Conservation (phyloP, 1,140 invertebrate species). For the Drosophila burlai region DNA sequence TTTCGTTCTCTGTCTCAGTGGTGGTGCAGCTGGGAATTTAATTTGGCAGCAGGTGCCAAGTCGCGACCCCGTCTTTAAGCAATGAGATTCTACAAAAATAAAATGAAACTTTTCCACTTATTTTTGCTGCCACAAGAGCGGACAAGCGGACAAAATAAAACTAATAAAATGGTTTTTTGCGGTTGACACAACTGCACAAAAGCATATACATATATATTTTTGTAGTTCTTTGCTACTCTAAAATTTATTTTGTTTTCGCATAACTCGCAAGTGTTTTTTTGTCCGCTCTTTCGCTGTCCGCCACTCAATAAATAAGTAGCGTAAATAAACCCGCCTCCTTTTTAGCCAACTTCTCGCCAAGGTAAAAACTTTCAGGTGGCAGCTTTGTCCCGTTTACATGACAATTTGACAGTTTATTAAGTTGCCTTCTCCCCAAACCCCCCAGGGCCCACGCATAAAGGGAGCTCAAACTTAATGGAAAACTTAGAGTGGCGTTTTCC, state of each 20-base stretch:
- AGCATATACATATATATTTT: not conserved
- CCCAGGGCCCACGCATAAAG: not conserved
- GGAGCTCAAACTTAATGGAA: slow-evolving; percentile 17
- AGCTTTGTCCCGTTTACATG: slow-evolving; percentile 64
- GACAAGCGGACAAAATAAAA: slow-evolving; percentile 15
- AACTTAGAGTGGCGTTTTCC: slow-evolving; percentile 24
- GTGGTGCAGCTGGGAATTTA: slow-evolving; percentile 47
- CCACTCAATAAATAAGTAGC: slow-evolving; percentile 79
- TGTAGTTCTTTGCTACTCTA: slow-evolving; percentile 48
- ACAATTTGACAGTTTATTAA: slow-evolving; percentile 74
- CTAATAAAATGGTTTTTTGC: slow-evolving; percentile 48
- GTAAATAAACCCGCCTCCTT: slow-evolving; percentile 58
- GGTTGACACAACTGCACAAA: slow-evolving; percentile 50
- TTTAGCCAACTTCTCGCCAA: slow-evolving; percentile 15
- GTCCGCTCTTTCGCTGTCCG: slow-evolving; percentile 13
- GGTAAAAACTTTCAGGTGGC: slow-evolving; percentile 64
- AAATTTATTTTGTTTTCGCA: slow-evolving; percentile 81
- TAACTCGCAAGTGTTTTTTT: slow-evolving; percentile 60
- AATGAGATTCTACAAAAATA: slow-evolving; percentile 42
- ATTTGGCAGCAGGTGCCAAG: slow-evolving; percentile 75
- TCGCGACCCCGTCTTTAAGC: slow-evolving; percentile 67
- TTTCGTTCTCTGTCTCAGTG: slow-evolving; percentile 22
- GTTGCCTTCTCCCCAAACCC: slow-evolving; percentile 13
- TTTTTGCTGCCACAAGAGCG: slow-evolving; percentile 50
- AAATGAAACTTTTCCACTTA: slow-evolving; percentile 79